A percentile compares a stretch with the other conserved stretches of the same genome.
These are phyloP conservation scores for Semnopithecus entellus DNA, from an alignment of 2,113 vertebrate genomes.

Conservation along the genomic window DNA sequence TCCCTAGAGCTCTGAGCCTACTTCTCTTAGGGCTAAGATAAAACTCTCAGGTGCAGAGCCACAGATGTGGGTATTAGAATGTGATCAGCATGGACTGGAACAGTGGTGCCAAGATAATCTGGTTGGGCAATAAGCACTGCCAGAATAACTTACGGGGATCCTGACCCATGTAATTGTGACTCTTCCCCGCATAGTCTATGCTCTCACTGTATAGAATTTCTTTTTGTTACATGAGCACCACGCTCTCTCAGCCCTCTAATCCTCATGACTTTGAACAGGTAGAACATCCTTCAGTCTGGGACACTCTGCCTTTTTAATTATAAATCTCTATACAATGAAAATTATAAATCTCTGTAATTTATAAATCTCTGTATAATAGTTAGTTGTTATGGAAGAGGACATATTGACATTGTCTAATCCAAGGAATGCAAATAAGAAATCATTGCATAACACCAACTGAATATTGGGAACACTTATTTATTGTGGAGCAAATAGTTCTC, in stretches of 20 bases:
- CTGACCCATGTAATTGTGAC: not conserved
- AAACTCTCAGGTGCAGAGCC: not conserved
- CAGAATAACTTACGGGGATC: not conserved
- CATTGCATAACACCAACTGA: not conserved
- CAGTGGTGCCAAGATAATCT: not conserved
- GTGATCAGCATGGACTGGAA: no score
- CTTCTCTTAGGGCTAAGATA: not conserved
- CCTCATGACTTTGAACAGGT: not conserved
- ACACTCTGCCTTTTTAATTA: not conserved
- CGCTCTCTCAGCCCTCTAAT: no score
- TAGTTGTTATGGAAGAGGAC: not conserved
- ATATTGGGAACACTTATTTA: not conserved
- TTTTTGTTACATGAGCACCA: not conserved
- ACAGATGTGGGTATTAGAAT: not conserved
- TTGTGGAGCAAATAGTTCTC: not conserved
- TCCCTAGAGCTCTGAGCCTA: not conserved
- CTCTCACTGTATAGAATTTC: not conserved
- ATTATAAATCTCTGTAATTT: not conserved
- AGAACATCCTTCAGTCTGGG: not conserved
- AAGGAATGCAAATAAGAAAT: not conserved
- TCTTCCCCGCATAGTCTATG: no score
- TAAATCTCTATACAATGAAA: not conserved
- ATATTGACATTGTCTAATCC: not conserved
- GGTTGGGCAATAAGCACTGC: not conserved
- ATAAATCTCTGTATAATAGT: not conserved